Percentiles rank a stretch among this genome's conserved stretches.
Evolutionary conservation across 2,113 vertebrate species (phyloP).

Genomic region (Rhipidura dahli): DNA sequence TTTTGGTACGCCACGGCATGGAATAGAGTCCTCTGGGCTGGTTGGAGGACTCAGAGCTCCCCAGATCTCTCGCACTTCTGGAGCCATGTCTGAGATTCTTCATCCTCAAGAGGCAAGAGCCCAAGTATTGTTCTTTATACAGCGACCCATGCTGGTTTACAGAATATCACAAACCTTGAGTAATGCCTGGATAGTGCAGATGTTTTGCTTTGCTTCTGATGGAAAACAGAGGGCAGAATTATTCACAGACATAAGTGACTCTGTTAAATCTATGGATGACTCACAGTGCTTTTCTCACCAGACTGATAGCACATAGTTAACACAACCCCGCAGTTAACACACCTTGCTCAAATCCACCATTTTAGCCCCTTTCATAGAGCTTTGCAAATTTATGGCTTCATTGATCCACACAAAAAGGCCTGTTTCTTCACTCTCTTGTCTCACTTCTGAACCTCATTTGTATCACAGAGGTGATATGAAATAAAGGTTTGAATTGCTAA

Average conservation of each 20-base stretch:
- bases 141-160: not conserved
- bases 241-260: not conserved
- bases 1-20: rapidly evolving
- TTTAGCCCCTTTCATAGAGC: not conserved
- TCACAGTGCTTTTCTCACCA: not conserved
- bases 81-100: not conserved
- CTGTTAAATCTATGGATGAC: not conserved
- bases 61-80: not conserved
- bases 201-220: not conserved
- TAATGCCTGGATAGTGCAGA: not conserved
- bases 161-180: not conserved
- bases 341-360: not conserved
- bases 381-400: not conserved
- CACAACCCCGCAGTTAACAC: not conserved
- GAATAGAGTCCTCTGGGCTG: not conserved
- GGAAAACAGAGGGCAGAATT: not conserved
- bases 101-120: not conserved
- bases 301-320: not conserved
- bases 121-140: not conserved
- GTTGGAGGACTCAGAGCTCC: not conserved
- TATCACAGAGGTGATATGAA: not conserved
- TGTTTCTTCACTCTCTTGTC: not conserved
- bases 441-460: not conserved
- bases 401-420: not conserved
- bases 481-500: not conserved